Conservation (phyloP, 2,888 invertebrate genomes). For the Lathronympha strigana region DNA sequence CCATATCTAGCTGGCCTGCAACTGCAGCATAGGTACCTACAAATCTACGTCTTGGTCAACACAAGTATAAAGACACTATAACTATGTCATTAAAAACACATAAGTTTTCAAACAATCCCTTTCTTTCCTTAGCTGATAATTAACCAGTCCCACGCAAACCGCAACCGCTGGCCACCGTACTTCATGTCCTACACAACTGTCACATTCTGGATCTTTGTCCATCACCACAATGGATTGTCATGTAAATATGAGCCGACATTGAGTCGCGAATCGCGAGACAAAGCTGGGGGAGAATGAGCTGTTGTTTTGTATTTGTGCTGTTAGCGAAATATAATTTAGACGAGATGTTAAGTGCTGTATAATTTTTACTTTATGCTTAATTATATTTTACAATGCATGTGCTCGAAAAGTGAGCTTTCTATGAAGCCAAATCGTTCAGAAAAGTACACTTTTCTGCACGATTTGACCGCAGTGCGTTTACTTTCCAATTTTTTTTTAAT, state of each 20-base stretch:
- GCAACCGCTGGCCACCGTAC: conserved; percentile 31
- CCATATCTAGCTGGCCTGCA: too few relatives aligned
- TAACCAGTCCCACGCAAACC: conserved; percentile 9
- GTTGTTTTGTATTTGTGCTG: not conserved
- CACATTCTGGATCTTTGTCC: conserved; percentile 35
- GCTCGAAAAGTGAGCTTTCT: not conserved
- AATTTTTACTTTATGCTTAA: not conserved
- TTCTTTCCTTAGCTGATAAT: not conserved
- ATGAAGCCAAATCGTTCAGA: too few relatives aligned
- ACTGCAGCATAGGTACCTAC: too few relatives aligned
- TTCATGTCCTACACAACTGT: conserved; percentile 36
- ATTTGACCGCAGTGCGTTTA: too few relatives aligned
- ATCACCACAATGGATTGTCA: conserved; percentile 34
- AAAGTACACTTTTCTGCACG: too few relatives aligned
- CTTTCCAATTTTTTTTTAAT: too few relatives aligned
- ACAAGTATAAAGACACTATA: too few relatives aligned
- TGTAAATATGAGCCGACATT: conserved; percentile 41
- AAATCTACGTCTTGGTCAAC: too few relatives aligned
- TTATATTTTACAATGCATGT: not conserved
- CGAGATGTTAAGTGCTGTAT: not conserved
- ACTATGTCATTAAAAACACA: too few relatives aligned
- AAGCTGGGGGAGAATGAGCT: not conserved
- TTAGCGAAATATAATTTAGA: conserved; percentile 9
- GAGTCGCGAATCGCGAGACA: conserved; percentile 11
- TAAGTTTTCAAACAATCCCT: too few relatives aligned